Evolutionary conservation across 37 sponge, comb jelly and placozoan species (phyloP).

Genomic region (Axinella damicornis): DNA sequence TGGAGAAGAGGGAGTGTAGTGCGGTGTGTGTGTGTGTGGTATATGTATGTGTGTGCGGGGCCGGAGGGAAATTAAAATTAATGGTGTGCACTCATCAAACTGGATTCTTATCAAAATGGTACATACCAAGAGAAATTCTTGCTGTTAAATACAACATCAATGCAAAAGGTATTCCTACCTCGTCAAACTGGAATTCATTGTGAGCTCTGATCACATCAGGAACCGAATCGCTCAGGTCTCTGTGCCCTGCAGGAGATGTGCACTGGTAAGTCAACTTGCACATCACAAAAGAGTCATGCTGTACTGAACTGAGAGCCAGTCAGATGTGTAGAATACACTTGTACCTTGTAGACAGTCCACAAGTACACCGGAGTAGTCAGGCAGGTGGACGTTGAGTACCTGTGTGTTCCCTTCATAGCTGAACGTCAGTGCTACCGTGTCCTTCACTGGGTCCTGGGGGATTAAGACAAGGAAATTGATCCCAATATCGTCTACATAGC

Average conservation of each 20-base stretch:
- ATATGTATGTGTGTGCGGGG: background rate
- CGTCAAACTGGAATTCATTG: conserved; percentile 47
- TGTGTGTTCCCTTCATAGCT: conserved; percentile 38
- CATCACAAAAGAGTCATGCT: background rate
- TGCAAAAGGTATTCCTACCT: background rate
- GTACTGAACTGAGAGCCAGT: background rate
- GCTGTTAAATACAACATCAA: too few species aligned
- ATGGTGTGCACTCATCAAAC: too few species aligned
- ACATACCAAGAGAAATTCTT: too few species aligned
- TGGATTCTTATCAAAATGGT: too few species aligned
- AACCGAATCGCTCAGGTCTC: conserved; percentile 40
- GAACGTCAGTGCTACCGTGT: conserved; percentile 54
- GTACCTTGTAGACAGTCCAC: conserved; percentile 77
- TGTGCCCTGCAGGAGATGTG: conserved; percentile 24
- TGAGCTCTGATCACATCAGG: conserved; percentile 18
- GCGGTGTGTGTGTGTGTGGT: background rate
- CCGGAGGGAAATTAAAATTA: background rate
- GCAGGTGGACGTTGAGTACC: conserved; percentile 54
- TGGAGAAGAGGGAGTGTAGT: too few species aligned
- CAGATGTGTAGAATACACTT: background rate
- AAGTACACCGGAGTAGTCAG: conserved; percentile 83
- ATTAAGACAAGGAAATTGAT: background rate
- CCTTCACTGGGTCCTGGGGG: conserved; percentile 36
- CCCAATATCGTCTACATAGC: too few species aligned
- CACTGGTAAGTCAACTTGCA: background rate